Base-by-base conservation (phyloP, 2,113 vertebrate species). In the Psammodynastes pulverulentus region DNA sequence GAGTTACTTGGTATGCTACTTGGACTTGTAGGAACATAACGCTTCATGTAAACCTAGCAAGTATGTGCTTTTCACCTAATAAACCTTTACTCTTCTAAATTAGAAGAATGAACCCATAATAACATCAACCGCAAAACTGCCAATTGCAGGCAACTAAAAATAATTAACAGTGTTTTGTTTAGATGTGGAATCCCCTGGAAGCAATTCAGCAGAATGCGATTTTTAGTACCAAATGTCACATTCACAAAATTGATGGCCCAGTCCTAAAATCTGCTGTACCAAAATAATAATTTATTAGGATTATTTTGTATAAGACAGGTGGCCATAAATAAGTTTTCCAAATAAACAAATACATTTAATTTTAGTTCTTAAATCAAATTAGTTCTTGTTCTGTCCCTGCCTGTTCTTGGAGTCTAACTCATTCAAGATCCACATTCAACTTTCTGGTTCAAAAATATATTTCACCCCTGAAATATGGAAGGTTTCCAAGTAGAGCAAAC, bases 101-200 rank as follows among this genome's bases (percentile, higher is more conserved):
- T 86, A 86, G 19, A 29, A 91, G 53, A 91, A 85, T 45, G 23
- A 5, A 86, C 45, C 46, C 46, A 91, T 48, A 49, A 79, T 79
- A 79, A 79, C 72, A 79, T 79, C 72, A 79, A 43, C 72, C 3
- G 1, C 34, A 21, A 79, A 45, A 46, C 29, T 86, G 53, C 90
- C 84, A 86, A 62, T 87, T 86, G 53, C 54, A 86, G 86, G n/a
- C 90, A 91, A 86, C 86, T 91, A 91, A 86, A 91, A 62, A 43
- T 62, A 86, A 91, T 91, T 91, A 43, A 85, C 53, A 58, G 7
- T 46, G 24, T 85, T 91, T 91, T 62, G 58, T 86, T 85, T 86
- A 49, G 84, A 62, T 13, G 46, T 86, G 53, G 29, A 91, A 49
- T 79, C n/a, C 34, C 72, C 72, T 79, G 72, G 34, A 79, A 86